Evolutionary conservation across 1,140 invertebrate species (phyloP), one percentile per base, ranked within the genome.

Genomic region (Carcinoscorpius rotundicauda): DNA sequence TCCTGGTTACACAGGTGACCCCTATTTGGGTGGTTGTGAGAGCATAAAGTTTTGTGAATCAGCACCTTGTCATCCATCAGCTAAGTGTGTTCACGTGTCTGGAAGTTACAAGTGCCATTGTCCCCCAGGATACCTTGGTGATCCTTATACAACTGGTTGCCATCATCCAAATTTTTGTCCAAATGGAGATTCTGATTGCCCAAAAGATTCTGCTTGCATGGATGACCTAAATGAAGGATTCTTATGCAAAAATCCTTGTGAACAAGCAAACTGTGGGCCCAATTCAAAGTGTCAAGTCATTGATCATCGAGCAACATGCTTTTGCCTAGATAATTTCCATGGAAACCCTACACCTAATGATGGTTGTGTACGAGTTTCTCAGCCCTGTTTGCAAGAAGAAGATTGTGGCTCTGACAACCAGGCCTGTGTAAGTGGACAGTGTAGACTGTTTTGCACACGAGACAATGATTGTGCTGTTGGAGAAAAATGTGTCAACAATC

Each of bases 241-340:
- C 85, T 90, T 73, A 60, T 94, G 91, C 71, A 82, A 84, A 60
- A 89, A 91, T 79, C 89, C 89, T 1, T 95, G 91, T 9, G 78
- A 79, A 9, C 84, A 11, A 86, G 85, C 68, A 83, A 83, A 4
- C 11, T 92, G 90, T 72, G 88, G 87, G 5, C 72, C 80, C 0
- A 93, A 93, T 76, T 81, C 87, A 3, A 72, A 88, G 4, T 93
- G 91, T 72, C 84, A 84, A 70, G 82, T 92, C 5, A 76, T 84
- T 9, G 84, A 89, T 64, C 82, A 86, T 69, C 83, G 85, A 72
- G 82, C 89, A 1, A 78, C 85, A 51, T 93, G 91, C 74, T 79
- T 81, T 29, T 94, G 91, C 73, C 82, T 84, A 0, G 78, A 82
- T 9, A 83, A 83, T 66, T 93, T 89, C 73, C 80, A 85, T 71